Conservation (phyloP, 2,888 invertebrate genomes). For the Cyaniris semiargus region DNA sequence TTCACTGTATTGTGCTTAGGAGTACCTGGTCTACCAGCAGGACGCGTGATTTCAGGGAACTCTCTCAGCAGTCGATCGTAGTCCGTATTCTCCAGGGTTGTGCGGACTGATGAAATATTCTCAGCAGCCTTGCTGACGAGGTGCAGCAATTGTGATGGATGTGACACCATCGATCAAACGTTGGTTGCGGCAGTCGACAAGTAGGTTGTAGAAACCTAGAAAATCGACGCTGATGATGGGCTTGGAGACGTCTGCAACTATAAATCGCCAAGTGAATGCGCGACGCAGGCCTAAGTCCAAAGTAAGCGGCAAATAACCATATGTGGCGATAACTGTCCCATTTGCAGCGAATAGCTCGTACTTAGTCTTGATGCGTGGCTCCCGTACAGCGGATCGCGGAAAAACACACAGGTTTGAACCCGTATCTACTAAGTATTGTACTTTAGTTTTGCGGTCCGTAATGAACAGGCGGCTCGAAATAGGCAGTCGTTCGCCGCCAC, state of each 20-base stretch:
- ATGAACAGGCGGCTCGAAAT: conserved; percentile 36
- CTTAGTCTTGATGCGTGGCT: conserved; percentile 23
- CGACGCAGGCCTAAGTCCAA: conserved; percentile 40
- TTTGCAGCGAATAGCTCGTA: conserved; percentile 51
- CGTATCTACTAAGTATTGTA: conserved; percentile 36
- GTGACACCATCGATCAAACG: background rate
- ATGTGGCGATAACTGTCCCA: conserved; percentile 44
- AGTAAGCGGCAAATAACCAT: conserved; percentile 34
- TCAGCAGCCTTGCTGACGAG: background rate
- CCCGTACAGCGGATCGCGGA: conserved; percentile 34
- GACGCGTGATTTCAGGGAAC: conserved; percentile 39
- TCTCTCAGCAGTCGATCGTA: conserved; percentile 37
- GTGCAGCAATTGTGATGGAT: background rate
- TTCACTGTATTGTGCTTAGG: conserved; percentile 40
- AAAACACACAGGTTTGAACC: conserved; percentile 39
- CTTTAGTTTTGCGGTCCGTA: conserved; percentile 35
- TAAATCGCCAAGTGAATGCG: conserved; percentile 48
- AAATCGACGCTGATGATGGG: conserved; percentile 54
- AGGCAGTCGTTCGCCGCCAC: conserved; percentile 32
- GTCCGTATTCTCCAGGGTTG: background rate
- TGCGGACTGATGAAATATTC: background rate
- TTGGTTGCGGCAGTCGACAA: conserved; percentile 16
- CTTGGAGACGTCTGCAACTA: conserved; percentile 49
- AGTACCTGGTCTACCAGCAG: conserved; percentile 35
- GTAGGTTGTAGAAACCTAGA: conserved; percentile 36